Base-by-base conservation (phyloP, 1,140 invertebrate species). In the Acromyrmex echinatior region DNA sequence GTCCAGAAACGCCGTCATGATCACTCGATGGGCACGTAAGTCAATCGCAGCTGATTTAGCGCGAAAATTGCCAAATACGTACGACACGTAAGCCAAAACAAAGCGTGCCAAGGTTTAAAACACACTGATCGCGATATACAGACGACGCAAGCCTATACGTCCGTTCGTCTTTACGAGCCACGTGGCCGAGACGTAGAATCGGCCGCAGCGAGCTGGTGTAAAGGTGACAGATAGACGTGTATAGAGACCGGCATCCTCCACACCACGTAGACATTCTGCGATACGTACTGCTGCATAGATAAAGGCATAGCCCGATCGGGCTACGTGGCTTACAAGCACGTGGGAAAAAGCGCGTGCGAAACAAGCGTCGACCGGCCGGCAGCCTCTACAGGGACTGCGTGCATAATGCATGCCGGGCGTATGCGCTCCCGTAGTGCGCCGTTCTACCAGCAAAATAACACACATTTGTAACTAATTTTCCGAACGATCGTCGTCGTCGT, bases 381-480 rank as follows among this genome's bases (percentile, higher is more conserved):
- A 90, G 92, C 86, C 89, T 91, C 90, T 89, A 86, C 86, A 63
- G 79, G 92, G 85, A 78, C 86, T 56, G 87, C 92, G 90, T 94
- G 92, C 90, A 94, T 94, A 94, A 94, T 95, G 91, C 92, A 94
- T 93, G 92, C 86, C 81, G 89, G 89, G 74, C 76, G 88, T 80
- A 84, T 86, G 78, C 79, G 86, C 87, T 89, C 81, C 82, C 71
- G 73, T 86, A 86, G 63, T 62, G 56, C 91, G 86, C 87, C 86
- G 87, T 87, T 86, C 87, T 91, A 92, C 89, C 60, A 80, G 89
- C 93, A 90, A 94, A 95, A 94, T 95, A 94, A 94, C 93, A 94
- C 90, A 93, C 92, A 94, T 93, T 95, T 92, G 92, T 70, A 91
- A 91, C 88, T 93, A 94, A 95, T 95, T 95, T 94, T 93, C 90